Conservation (phyloP, 2,797 vertebrate species). For the Nothura maculosa region DNA sequence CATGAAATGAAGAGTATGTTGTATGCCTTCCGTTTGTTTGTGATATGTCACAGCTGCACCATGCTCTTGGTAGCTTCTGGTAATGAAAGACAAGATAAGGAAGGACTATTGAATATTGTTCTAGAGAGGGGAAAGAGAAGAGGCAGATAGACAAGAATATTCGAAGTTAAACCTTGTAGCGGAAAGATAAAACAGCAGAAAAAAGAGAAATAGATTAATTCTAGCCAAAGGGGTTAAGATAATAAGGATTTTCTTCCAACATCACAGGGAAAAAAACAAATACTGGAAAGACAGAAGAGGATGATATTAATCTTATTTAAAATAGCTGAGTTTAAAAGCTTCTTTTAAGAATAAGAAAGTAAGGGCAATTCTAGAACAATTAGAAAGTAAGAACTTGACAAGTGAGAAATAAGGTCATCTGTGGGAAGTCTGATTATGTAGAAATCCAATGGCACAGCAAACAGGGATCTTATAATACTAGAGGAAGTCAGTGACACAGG, state of each 20-base stretch:
- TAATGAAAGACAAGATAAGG: conserved; percentile 60
- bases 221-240: conserved; percentile 68
- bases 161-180: conserved; percentile 46
- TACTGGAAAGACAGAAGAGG: not conserved
- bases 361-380: not conserved
- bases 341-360: conserved; percentile 18
- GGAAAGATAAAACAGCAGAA: conserved; percentile 59
- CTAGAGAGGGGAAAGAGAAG: conserved; percentile 37
- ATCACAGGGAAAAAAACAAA: conserved; percentile 43
- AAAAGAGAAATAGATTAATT: conserved; percentile 58
- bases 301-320: conserved; percentile 53
- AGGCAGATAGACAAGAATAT: conserved; percentile 56
- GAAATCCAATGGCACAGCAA: not conserved
- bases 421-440: not conserved
- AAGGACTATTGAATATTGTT: conserved; percentile 39
- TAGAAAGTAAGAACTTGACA: not conserved
- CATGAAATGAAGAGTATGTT: not conserved
- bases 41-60: conserved; percentile 28
- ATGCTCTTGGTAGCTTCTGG: conserved; percentile 51
- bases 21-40: conserved; percentile 3
- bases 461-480: not conserved
- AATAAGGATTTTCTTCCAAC: conserved; percentile 60
- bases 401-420: conserved; percentile 6
- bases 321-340: conserved; percentile 26
- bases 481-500: not conserved